phyloP scores from a whole-genome alignment of 2,888 invertebrate genomes.

The Polymixis lichenea region DNA sequence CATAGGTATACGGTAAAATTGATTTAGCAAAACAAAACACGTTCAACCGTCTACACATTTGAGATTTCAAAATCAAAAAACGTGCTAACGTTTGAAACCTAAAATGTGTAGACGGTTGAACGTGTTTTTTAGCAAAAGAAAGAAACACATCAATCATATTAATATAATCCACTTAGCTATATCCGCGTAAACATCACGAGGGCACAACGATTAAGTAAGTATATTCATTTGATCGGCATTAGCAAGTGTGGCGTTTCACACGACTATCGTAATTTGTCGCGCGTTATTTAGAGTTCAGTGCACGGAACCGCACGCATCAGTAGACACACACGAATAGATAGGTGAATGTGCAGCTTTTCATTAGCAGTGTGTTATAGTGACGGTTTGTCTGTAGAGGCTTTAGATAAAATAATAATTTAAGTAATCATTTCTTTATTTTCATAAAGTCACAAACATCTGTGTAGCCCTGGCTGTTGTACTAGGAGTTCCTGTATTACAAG shows the following conservation, averaged over 20 bases:
- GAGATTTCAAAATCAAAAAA: not conserved
- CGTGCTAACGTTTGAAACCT: no score
- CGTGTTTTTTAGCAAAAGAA: no score
- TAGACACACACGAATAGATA: slow-evolving; percentile 65
- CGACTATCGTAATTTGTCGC: slow-evolving; percentile 83
- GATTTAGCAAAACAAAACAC: not conserved
- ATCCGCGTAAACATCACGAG: slow-evolving; percentile 64
- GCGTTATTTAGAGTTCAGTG: slow-evolving; percentile 78
- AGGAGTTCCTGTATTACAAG: not conserved
- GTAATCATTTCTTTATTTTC: not conserved
- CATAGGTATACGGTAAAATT: not conserved
- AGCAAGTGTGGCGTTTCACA: slow-evolving; percentile 83
- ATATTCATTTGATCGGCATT: slow-evolving; percentile 72
- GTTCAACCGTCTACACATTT: no score
- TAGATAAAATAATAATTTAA: no score
- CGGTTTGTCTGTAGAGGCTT: not conserved
- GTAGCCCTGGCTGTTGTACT: not conserved
- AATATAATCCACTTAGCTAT: slow-evolving; percentile 56
- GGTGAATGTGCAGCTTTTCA: slow-evolving; percentile 63
- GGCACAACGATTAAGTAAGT: slow-evolving; percentile 70
- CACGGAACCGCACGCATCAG: slow-evolving; percentile 75
- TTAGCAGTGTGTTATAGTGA: slow-evolving; percentile 29
- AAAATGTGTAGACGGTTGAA: no score
- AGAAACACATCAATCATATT: slow-evolving; percentile 37
- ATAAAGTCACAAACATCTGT: not conserved